Evolutionary conservation across 2,113 vertebrate genomes (phyloP).

Genomic region (Thamnophis sirtalis): DNA sequence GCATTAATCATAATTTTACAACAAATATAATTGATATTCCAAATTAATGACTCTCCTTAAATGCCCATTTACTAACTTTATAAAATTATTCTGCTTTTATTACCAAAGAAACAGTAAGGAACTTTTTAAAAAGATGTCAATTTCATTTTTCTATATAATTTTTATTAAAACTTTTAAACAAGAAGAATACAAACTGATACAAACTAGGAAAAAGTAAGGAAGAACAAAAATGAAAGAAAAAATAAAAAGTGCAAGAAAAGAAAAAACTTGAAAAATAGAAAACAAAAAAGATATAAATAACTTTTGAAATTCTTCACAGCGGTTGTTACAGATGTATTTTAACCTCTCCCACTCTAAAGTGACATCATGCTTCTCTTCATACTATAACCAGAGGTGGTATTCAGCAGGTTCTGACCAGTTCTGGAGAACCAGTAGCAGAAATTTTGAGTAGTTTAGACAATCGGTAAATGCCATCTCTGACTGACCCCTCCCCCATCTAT

Average conservation of each 20-base stretch:
- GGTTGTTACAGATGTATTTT: neutral
- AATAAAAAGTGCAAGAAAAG: neutral
- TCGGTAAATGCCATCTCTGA: too few species aligned
- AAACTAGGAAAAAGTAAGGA: neutral
- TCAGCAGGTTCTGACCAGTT: too few species aligned
- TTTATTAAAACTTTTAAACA: neutral
- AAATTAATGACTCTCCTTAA: neutral
- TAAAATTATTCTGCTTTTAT: neutral
- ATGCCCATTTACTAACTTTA: neutral
- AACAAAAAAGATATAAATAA: neutral
- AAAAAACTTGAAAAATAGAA: neutral
- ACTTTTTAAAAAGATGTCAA: neutral
- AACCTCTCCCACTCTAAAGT: neutral
- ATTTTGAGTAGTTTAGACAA: too few species aligned
- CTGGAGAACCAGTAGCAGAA: too few species aligned
- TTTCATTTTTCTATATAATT: neutral
- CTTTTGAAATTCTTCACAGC: neutral
- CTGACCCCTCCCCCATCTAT: too few species aligned
- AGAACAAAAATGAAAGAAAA: neutral
- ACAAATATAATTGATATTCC: neutral
- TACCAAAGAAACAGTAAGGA: neutral
- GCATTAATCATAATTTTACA: neutral
- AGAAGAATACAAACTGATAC: neutral
- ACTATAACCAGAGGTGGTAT: neutral
- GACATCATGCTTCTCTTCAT: neutral